These are phyloP conservation scores for Eudorcas thomsonii DNA, from an alignment of 2,113 vertebrate species.

Conservation along the genomic window DNA sequence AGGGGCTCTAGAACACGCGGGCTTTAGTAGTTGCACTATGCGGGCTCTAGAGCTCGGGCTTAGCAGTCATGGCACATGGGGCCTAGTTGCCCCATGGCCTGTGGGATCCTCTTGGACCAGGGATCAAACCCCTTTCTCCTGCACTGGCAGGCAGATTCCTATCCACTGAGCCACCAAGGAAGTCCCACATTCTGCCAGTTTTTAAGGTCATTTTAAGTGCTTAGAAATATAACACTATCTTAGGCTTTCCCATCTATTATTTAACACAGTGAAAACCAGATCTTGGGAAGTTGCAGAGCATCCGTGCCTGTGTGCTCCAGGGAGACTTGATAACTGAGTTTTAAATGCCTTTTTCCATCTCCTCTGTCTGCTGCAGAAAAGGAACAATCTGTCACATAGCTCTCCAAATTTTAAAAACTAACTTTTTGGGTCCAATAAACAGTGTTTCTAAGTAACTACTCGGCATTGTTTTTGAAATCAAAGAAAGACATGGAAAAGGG, in stretches of 20 bases:
- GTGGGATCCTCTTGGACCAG: background rate
- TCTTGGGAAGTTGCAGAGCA: background rate
- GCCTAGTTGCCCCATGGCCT: background rate
- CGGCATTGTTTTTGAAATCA: background rate
- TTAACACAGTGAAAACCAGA: background rate
- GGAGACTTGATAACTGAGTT: background rate
- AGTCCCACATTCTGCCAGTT: background rate
- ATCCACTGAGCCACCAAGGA: background rate
- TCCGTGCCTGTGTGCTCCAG: background rate
- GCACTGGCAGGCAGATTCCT: background rate
- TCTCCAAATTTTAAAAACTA: constrained; percentile 12
- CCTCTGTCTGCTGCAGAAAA: background rate
- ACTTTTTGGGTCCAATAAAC: background rate
- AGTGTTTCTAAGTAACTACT: background rate
- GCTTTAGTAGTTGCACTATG: background rate
- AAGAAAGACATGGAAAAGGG: background rate
- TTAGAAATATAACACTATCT: background rate
- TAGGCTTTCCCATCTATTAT: background rate
- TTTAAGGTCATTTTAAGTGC: background rate
- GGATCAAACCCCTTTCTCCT: background rate
- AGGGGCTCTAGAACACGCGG: background rate
- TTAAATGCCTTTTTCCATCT: background rate
- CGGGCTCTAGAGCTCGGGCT: background rate
- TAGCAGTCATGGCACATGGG: background rate
- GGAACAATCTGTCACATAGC: background rate